Percentiles rank a stretch among this genome's conserved stretches.
phyloP scores from a whole-genome alignment of 2,113 vertebrate genomes.

The Pleuronectes platessa region DNA sequence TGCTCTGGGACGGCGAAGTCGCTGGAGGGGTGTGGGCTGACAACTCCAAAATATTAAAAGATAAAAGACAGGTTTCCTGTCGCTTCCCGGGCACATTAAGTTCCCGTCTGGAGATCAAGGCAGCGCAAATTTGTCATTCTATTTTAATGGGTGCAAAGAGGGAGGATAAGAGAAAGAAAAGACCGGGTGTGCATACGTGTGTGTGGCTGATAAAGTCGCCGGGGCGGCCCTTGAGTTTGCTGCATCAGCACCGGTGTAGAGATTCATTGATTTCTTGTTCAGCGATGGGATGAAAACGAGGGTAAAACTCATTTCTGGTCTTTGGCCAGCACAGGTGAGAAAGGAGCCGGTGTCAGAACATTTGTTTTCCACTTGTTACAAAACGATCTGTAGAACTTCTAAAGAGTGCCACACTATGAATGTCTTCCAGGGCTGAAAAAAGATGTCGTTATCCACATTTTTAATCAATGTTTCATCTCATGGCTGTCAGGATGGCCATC shows the following conservation, averaged over 20 bases:
- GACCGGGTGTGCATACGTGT: background rate
- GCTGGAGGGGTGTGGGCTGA: slow-evolving; percentile 5
- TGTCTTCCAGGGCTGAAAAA: background rate
- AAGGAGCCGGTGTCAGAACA: background rate
- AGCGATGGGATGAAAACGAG: background rate
- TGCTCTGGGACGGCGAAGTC: slow-evolving; percentile 10
- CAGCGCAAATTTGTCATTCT: slow-evolving; percentile 11
- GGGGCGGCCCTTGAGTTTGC: slow-evolving; percentile 14
- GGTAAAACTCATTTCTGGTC: background rate
- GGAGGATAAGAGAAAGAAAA: background rate
- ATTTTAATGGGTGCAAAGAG: slow-evolving; percentile 19
- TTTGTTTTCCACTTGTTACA: background rate
- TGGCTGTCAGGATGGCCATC: too few relatives aligned
- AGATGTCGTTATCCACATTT: background rate
- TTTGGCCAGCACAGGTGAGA: background rate
- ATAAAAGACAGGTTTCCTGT: slow-evolving; percentile 41
- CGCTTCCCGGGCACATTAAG: slow-evolving; percentile 14
- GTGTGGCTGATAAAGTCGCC: background rate
- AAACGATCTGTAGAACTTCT: background rate
- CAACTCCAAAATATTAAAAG: slow-evolving; percentile 20
- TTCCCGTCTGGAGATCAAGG: slow-evolving; percentile 30
- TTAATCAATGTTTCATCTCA: too few relatives aligned
- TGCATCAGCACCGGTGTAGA: slow-evolving; percentile 22
- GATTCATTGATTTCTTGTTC: slow-evolving; percentile 10
- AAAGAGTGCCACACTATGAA: background rate